Percentiles rank a stretch among this genome's conserved stretches.
Conservation (phyloP, 2,888 invertebrate genomes). For the Melipona bicolor region DNA sequence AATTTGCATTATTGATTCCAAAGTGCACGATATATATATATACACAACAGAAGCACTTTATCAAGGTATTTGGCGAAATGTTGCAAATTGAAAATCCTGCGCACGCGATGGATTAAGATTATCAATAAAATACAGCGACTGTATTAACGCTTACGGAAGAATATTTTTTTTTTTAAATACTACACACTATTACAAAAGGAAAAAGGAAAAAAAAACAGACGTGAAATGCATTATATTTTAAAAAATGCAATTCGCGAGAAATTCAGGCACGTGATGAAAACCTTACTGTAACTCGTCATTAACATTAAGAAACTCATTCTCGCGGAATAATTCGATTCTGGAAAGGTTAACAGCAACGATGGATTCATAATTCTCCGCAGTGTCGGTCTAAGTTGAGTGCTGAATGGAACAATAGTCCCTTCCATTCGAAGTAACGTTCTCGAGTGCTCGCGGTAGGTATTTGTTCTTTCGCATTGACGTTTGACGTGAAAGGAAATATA, state of each 20-base stretch:
- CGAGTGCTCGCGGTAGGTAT: no score
- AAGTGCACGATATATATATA: background rate
- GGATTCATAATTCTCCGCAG: background rate
- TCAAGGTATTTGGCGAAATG: background rate
- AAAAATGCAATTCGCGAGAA: no score
- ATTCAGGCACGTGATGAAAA: no score
- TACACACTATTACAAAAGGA: no score
- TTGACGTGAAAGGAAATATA: background rate
- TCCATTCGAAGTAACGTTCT: no score
- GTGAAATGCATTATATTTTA: no score
- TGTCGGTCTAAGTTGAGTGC: background rate
- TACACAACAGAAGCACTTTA: background rate
- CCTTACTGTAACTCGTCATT: no score
- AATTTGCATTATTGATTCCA: constrained; percentile 41
- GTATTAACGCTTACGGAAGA: background rate
- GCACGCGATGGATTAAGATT: background rate
- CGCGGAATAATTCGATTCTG: no score
- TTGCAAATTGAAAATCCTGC: background rate
- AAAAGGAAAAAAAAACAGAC: no score
- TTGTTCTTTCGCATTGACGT: background rate
- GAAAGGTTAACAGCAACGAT: background rate
- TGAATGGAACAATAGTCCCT: background rate
- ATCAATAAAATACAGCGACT: background rate
- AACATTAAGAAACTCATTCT: no score
- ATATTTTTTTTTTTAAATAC: background rate